A percentile compares a stretch with the other conserved stretches of the same genome.
Evolutionary conservation across 2,797 vertebrate species (phyloP).

Genomic region (Orestias chungarensis): DNA sequence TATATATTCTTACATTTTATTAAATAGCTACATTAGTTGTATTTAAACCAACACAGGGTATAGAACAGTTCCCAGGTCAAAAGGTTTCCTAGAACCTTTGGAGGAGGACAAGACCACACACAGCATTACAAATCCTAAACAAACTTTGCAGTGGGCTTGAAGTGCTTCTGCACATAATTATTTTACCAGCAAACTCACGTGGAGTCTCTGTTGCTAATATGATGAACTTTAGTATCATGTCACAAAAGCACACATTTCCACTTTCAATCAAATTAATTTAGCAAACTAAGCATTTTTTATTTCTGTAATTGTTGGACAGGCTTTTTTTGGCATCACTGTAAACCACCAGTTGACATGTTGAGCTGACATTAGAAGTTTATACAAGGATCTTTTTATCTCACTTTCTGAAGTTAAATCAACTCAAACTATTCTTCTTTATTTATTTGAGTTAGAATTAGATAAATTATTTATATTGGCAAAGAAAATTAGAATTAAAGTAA

Average conservation of each 20-base stretch:
- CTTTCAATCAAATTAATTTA: background rate
- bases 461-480: too few relatives aligned
- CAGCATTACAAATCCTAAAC: background rate
- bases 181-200: background rate
- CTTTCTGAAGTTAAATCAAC: background rate
- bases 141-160: background rate
- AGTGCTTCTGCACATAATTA: background rate
- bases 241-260: background rate
- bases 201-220: background rate
- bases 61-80: background rate
- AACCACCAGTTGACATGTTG: too few relatives aligned
- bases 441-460: too few relatives aligned
- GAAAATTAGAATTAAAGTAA: too few relatives aligned
- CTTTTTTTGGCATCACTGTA: background rate
- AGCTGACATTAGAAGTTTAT: background rate
- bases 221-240: background rate
- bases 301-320: background rate
- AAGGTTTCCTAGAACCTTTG: background rate
- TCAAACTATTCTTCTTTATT: background rate
- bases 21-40: background rate
- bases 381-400: background rate
- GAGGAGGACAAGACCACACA: background rate
- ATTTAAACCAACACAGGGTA: background rate
- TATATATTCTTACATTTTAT: too few relatives aligned
- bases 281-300: background rate